Evolutionary conservation across 1,140 invertebrate species (phyloP), one percentile per base, ranked within the genome.

Genomic region (Piezodorus guildinii): DNA sequence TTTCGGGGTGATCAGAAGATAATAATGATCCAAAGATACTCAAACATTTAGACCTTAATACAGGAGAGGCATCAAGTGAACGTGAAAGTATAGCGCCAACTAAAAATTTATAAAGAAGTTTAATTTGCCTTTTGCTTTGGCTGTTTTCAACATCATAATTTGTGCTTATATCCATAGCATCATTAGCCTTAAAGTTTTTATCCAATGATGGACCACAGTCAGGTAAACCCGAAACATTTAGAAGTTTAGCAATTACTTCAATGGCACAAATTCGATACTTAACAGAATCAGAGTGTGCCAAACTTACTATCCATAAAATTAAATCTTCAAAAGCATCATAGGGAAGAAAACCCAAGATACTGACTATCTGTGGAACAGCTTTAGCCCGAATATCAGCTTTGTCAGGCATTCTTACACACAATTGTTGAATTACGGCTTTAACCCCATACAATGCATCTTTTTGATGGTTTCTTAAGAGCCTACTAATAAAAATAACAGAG

Each of bases 321-420:
- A 75, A 69, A 17, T 64, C 67, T 16, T 65, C 63, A 62, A 76
- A 75, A n/a, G 74, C 65, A 21, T 69, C 46, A 58, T 69, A 68
- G 4, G 74, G 70, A 23, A 79, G 74, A 23, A 77, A 67, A 60
- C 71, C 70, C 16, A 82, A 68, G 3, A 85, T 70, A 59, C 73
- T 77, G 9, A 80, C 69, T 15, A 84, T 69, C 12, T 78, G 68
- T 54, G 73, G 65, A 15, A 81, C 77, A 39, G 80, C 78, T 68
- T 78, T 81, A 34, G 74, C 73, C 63, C 83, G 70, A 27, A 77
- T 77, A 56, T 85, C 83, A 1, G 78, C 68, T 66, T 77, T 75
- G 52, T 85, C 83, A 16, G 80, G 79, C 62, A 80, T 79, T 49
- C 77, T 77, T 0, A 76, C 62, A 71, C 83, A 82, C 16, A 85